phyloP scores from a whole-genome alignment of 2,888 invertebrate genomes.

The Trichopria drosophilae region DNA sequence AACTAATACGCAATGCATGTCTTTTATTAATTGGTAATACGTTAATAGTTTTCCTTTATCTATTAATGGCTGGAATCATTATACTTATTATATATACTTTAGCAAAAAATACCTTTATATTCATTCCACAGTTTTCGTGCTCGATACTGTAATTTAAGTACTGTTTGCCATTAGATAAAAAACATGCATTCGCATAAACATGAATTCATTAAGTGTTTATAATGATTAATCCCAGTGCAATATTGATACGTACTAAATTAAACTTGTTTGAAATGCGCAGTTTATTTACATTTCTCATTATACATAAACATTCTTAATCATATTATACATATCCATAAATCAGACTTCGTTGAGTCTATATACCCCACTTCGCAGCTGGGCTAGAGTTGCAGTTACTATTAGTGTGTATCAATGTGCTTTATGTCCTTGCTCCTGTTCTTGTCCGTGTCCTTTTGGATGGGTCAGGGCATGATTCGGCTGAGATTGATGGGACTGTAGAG shows the following conservation, averaged over 20 bases:
- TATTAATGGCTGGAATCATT: too few relatives aligned
- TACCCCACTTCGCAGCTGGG: constrained; percentile 48
- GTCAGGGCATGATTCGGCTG: constrained; percentile 59
- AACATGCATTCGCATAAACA: constrained; percentile 44
- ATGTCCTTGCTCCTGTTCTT: constrained; percentile 59
- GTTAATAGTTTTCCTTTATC: constrained; percentile 3
- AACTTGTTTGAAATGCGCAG: constrained; percentile 9
- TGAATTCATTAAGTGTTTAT: constrained; percentile 46
- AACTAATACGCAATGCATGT: constrained; percentile 51
- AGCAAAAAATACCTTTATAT: too few relatives aligned
- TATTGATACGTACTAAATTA: constrained; percentile 53
- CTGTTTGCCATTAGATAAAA: constrained; percentile 53
- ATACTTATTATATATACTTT: too few relatives aligned
- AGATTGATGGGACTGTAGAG: constrained; percentile 58
- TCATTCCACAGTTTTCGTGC: too few relatives aligned
- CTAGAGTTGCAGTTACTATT: constrained; percentile 53
- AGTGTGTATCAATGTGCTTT: constrained; percentile 60
- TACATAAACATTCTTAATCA: constrained; percentile 29
- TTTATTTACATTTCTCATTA: constrained; percentile 33
- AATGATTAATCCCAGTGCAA: constrained; percentile 51
- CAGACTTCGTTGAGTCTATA: constrained; percentile 43
- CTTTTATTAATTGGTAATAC: constrained; percentile 50
- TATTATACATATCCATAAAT: constrained; percentile 29
- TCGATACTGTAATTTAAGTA: too few relatives aligned
- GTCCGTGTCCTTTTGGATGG: constrained; percentile 58